These are phyloP conservation scores for Drosophila saltans DNA, from an alignment of 1,140 invertebrate genomes.

Conservation along the genomic window DNA sequence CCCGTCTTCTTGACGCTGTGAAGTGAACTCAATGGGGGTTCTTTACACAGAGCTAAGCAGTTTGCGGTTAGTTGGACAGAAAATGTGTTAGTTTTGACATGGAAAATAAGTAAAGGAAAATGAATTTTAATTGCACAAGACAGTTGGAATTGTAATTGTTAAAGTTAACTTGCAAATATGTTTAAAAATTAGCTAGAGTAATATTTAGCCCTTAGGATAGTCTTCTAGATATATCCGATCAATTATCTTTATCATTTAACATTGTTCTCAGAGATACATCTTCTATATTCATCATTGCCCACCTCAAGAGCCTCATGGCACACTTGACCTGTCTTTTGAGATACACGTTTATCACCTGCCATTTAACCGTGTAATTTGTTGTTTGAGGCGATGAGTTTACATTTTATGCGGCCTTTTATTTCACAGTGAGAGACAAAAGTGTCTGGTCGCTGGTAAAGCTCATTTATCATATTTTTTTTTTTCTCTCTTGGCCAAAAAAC, in stretches of 20 bases:
- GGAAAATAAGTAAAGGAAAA: conserved; percentile 53
- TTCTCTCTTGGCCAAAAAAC: conserved; percentile 26
- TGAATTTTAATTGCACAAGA: conserved; percentile 35
- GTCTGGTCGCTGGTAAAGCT: conserved; percentile 8
- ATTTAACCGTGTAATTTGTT: conserved; percentile 21
- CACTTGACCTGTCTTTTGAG: conserved; percentile 6
- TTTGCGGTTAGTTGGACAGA: conserved; percentile 74
- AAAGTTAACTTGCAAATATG: conserved; percentile 1
- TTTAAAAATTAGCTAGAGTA: conserved; percentile 4
- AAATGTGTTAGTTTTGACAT: conserved; percentile 65
- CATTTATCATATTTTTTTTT: conserved; percentile 18
- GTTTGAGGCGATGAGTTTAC: conserved; percentile 14
- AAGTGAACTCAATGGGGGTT: conserved; percentile 35
- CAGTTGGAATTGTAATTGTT: conserved; percentile 38
- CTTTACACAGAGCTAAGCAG: conserved; percentile 44
- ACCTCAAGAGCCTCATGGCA: background rate
- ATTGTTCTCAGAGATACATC: no score
- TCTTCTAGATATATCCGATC: no score
- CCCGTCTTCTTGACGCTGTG: conserved; percentile 15
- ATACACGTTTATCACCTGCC: conserved; percentile 4
- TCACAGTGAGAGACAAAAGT: conserved; percentile 16
- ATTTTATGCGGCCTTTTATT: conserved; percentile 12
- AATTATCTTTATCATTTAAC: no score
- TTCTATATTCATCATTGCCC: background rate
- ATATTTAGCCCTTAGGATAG: background rate